Evolutionary conservation across 2,113 vertebrate genomes (phyloP), one percentile per base, ranked within the genome.

Genomic region (Phrynosoma blainvillii): DNA sequence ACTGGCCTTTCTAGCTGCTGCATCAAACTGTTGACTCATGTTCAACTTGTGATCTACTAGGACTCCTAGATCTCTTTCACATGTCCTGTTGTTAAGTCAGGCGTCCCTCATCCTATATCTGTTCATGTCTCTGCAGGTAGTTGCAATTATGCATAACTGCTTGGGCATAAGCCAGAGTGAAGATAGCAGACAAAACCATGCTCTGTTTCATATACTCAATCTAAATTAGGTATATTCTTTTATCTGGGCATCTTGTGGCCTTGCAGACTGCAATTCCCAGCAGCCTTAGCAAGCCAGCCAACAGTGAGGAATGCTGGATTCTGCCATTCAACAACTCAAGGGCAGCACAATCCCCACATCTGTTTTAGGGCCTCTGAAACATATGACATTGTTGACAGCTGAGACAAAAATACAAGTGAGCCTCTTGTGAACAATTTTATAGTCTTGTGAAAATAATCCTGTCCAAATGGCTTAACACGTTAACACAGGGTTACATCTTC

Each of bases 391-490:
- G 71, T 16, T 84, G 84, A 91, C 82, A 87, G 36, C 62, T 47
- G 82, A 88, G 91, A 94, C 83, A 88, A 91, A 85, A 68, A 90
- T 54, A 81, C 25, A 78, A 87, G 86, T 77, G 81, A 88, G 52
- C 87, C 66, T 84, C 88, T 40, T 79, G 79, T 70, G 71, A 92
- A 86, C 54, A 80, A 85, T 54, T 92, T 89, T 85, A 56, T 32
- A 70, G 74, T 75, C 86, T 21, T 78, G 78, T 79, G 89, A 87
- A 90, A 94, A 87, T 84, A 23, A 92, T 87, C 89, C 87, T 79
- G 84, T 91, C 91, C 88, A 93, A 89, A 90, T 90, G 85, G 80
- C 90, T 91, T 80, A 85, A 86, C 82, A 79, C 71, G 54, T 86
- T 86, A 92, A 79, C 77, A 3, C 40, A 84, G 88, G 84, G 76